Evolutionary conservation across 2,888 invertebrate species (phyloP).

Genomic region (Eristalis arbustorum): DNA sequence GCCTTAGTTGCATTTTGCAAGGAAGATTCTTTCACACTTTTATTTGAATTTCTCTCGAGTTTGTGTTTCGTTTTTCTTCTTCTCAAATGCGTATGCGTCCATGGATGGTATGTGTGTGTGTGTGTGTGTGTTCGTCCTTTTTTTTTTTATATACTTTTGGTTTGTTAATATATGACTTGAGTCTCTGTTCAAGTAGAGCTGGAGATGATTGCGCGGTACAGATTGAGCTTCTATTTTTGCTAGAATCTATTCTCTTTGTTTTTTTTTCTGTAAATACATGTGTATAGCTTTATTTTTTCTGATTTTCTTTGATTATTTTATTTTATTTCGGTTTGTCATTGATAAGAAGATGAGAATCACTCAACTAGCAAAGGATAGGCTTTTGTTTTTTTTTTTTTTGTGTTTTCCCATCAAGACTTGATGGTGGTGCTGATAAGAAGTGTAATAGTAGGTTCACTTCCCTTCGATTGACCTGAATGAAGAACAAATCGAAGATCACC

Average conservation of each 20-base stretch:
- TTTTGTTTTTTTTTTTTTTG: neutral
- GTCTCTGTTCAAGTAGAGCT: neutral
- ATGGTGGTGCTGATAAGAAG: too few relatives aligned
- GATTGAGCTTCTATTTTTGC: neutral
- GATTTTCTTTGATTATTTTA: neutral
- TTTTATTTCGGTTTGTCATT: neutral
- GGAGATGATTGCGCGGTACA: neutral
- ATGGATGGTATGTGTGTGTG: neutral
- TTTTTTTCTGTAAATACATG: slow-evolving; percentile 36
- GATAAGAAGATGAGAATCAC: neutral
- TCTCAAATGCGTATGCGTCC: neutral
- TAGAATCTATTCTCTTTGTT: neutral
- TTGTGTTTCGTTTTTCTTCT: neutral
- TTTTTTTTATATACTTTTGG: neutral
- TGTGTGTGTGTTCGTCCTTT: neutral
- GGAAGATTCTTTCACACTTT: neutral
- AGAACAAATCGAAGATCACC: too few relatives aligned
- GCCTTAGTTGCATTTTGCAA: neutral
- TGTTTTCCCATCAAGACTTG: neutral
- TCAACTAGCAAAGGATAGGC: neutral
- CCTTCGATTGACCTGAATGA: too few relatives aligned
- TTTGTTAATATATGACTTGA: neutral
- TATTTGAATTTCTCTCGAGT: neutral
- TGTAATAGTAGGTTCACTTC: too few relatives aligned
- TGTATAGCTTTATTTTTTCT: slow-evolving; percentile 33